Conservation (phyloP, 2,888 invertebrate genomes). For the Ariolimax columbianus region DNA sequence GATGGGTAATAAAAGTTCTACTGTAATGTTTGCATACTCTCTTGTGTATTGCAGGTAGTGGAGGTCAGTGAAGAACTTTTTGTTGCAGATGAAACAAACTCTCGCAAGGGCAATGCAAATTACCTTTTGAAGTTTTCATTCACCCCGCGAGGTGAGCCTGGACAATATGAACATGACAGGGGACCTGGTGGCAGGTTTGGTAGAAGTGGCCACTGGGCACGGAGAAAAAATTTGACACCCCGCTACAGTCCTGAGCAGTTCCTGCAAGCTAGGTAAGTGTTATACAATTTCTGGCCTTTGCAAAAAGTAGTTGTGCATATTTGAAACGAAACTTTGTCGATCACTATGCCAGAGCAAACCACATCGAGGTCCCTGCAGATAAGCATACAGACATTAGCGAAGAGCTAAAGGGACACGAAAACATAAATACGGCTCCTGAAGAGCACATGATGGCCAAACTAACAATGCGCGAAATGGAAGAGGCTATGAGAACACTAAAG, state of each 20-base stretch:
- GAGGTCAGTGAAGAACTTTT: conserved; percentile 56
- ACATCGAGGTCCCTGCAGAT: too few species aligned
- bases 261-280: conserved; percentile 92
- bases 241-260: conserved; percentile 96
- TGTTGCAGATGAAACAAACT: conserved; percentile 81
- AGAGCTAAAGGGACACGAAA: too few species aligned
- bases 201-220: conserved; percentile 9
- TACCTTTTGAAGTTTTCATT: conserved; percentile 96
- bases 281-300: too few species aligned
- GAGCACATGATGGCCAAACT: too few species aligned
- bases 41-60: conserved; percentile 62
- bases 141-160: conserved; percentile 81
- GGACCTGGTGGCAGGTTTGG: conserved; percentile 7
- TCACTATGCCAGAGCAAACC: too few species aligned
- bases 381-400: too few species aligned
- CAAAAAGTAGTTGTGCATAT: too few species aligned
- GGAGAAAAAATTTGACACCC: conserved; percentile 56
- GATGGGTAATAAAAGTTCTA: too few species aligned
- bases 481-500: too few species aligned
- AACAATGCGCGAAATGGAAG: too few species aligned
- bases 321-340: too few species aligned
- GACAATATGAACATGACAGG: conserved; percentile 19
- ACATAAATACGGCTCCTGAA: too few species aligned
- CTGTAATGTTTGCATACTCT: background rate
- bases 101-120: conserved; percentile 88